These are phyloP conservation scores for Fragum fragum DNA, from an alignment of 2,888 invertebrate genomes.

Conservation along the genomic window DNA sequence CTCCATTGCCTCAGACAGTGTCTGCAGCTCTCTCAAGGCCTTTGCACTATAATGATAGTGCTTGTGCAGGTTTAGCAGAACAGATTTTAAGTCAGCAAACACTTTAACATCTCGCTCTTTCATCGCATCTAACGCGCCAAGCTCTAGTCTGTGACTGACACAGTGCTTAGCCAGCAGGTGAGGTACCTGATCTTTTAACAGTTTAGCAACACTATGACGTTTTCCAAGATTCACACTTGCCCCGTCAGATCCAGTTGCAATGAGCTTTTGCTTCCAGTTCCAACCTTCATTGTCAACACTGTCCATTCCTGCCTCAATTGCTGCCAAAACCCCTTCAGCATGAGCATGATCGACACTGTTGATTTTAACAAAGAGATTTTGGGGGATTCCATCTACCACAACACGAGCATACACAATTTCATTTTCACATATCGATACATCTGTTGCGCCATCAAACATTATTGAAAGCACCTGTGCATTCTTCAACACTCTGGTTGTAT, in stretches of 20 bases:
- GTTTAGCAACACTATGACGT: too few relatives aligned
- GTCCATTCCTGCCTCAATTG: too few relatives aligned
- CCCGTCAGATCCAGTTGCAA: conserved; percentile 35
- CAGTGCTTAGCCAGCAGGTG: conserved; percentile 51
- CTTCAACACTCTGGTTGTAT: conserved; percentile 25
- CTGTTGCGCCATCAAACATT: conserved; percentile 56
- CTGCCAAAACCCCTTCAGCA: too few relatives aligned
- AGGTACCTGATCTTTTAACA: too few relatives aligned
- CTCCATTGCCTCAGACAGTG: conserved; percentile 57
- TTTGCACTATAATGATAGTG: conserved; percentile 64
- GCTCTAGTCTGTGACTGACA: conserved; percentile 56
- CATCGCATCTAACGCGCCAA: conserved; percentile 60
- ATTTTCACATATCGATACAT: conserved; percentile 37
- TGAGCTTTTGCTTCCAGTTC: conserved; percentile 51
- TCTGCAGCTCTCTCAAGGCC: conserved; percentile 57
- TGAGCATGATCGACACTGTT: too few relatives aligned
- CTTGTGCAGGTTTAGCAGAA: conserved; percentile 56
- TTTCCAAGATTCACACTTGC: conserved; percentile 21
- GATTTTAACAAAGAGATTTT: conserved; percentile 45
- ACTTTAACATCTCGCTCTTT: conserved; percentile 46
- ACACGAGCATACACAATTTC: too few relatives aligned
- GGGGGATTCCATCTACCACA: conserved; percentile 38
- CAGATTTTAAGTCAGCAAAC: conserved; percentile 48
- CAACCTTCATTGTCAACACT: too few relatives aligned
- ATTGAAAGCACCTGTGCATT: conserved; percentile 41